These are phyloP conservation scores for Tetropium fuscum DNA, from an alignment of 2,888 invertebrate genomes.

Conservation along the genomic window DNA sequence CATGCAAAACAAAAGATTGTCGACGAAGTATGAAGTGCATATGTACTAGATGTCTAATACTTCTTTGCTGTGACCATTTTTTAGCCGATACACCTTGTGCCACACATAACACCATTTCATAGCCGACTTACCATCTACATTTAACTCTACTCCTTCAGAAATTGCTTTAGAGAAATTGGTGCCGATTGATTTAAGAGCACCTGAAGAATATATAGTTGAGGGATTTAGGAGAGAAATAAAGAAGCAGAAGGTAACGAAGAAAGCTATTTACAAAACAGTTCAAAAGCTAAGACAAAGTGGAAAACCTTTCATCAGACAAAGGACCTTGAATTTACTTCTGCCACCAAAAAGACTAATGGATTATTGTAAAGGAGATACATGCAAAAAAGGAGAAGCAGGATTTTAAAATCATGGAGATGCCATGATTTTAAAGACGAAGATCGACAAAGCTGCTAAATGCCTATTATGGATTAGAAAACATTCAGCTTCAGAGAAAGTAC, in stretches of 20 bases:
- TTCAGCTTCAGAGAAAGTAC: not conserved
- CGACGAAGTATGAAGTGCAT: not conserved
- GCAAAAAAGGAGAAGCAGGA: not conserved
- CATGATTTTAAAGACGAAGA: not conserved
- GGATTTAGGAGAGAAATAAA: not conserved
- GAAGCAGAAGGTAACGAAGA: not conserved
- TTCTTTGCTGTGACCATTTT: not conserved
- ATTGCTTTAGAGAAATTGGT: not conserved
- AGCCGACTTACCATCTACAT: not conserved
- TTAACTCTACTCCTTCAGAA: not conserved
- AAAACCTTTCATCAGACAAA: not conserved
- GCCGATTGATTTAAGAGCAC: not conserved
- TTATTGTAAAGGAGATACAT: not conserved
- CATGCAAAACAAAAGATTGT: not conserved
- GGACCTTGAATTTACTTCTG: not conserved
- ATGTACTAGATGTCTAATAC: not conserved
- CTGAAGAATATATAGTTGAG: not conserved
- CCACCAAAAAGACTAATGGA: not conserved
- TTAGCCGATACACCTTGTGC: not conserved
- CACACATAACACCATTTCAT: not conserved
- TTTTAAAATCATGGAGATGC: no score
- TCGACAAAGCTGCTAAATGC: not conserved
- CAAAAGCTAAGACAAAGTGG: not conserved
- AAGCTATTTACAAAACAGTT: not conserved
- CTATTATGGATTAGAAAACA: not conserved